Conservation (phyloP, 2,113 vertebrate genomes). For the Oncorhynchus masou region DNA sequence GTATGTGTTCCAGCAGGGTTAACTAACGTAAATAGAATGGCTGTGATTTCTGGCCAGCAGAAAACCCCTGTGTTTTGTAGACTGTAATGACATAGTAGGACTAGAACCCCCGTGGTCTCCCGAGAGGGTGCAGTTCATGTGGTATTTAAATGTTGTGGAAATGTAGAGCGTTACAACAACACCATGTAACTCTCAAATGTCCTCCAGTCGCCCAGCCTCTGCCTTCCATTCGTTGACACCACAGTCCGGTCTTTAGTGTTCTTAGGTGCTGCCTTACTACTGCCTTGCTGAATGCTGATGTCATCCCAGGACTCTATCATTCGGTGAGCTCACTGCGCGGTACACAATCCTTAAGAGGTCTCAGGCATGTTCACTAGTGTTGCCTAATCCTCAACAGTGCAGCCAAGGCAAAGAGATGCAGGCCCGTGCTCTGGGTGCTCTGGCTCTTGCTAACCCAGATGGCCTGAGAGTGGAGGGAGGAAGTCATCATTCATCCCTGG, state of each 20-base stretch:
- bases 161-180: neutral
- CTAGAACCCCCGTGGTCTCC: conserved; percentile 7
- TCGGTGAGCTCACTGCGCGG: conserved; percentile 27
- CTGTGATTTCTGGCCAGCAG: conserved; percentile 33
- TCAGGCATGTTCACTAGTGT: conserved; percentile 46
- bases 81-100: conserved; percentile 13
- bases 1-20: conserved; percentile 30
- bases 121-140: conserved; percentile 31
- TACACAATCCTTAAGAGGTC: conserved; percentile 25
- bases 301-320: conserved; percentile 15
- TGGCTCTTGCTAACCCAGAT: conserved; percentile 33
- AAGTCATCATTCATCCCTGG: conserved; percentile 55
- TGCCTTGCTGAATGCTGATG: conserved; percentile 26
- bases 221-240: conserved; percentile 11
- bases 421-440: conserved; percentile 17
- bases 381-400: conserved; percentile 49
- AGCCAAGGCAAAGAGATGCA: conserved; percentile 2
- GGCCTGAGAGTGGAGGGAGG: conserved; percentile 40
- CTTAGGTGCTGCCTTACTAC: neutral
- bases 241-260: neutral
- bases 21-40: conserved; percentile 16
- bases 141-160: conserved; percentile 13
- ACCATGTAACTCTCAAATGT: conserved; percentile 37
- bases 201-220: neutral
- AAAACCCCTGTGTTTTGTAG: conserved; percentile 36